Evolutionary conservation across 1,140 invertebrate species (phyloP).

Genomic region (Hycleus cichorii): DNA sequence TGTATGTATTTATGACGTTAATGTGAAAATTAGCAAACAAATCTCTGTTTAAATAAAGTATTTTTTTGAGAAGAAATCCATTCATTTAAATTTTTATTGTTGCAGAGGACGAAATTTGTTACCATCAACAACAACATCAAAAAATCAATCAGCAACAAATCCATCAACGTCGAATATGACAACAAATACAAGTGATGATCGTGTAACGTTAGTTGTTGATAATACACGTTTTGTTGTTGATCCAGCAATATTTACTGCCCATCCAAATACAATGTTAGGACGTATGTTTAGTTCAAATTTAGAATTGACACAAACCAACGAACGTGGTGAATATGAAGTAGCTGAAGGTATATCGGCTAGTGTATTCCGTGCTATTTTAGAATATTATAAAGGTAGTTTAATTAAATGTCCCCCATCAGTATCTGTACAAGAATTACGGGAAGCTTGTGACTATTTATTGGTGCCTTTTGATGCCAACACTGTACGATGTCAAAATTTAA

Average conservation of each 20-base stretch:
- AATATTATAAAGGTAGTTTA: conserved; percentile 87
- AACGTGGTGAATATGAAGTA: conserved; percentile 94
- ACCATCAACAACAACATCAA: conserved; percentile 24
- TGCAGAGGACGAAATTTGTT: conserved; percentile 22
- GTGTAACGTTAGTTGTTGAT: conserved; percentile 88
- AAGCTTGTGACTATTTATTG: conserved; percentile 97
- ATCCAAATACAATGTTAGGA: conserved; percentile 90
- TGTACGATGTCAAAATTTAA: conserved; percentile 89
- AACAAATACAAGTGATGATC: conserved; percentile 52
- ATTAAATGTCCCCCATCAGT: conserved; percentile 82
- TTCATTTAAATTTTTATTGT: background rate
- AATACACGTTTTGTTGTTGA: conserved; percentile 88
- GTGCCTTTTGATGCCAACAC: conserved; percentile 96
- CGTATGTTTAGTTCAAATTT: conserved; percentile 95
- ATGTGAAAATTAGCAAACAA: too few relatives aligned
- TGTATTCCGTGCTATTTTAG: conserved; percentile 92
- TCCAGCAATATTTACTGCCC: conserved; percentile 80
- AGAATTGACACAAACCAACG: conserved; percentile 90
- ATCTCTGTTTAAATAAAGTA: too few relatives aligned
- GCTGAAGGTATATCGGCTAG: conserved; percentile 96
- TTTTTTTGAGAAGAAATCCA: too few relatives aligned
- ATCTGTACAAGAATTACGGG: conserved; percentile 86
- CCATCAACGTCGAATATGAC: conserved; percentile 28
- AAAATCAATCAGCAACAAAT: conserved; percentile 6
- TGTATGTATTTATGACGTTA: too few relatives aligned